phyloP scores from a whole-genome alignment of 2,113 vertebrate species.

The Psammodynastes pulverulentus region DNA sequence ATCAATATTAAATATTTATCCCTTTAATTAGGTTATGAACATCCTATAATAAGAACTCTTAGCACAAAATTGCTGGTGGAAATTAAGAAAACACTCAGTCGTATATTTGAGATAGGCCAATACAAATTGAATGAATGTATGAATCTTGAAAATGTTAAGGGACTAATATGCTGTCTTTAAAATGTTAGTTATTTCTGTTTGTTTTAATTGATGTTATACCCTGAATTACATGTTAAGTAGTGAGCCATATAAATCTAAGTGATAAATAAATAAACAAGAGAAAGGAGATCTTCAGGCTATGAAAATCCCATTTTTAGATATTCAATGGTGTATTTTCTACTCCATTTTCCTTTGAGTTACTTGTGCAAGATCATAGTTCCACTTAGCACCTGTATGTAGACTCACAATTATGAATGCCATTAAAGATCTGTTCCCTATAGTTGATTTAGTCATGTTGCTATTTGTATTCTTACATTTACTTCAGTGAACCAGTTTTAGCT shows the following conservation, averaged over 20 bases:
- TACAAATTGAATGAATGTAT: not conserved
- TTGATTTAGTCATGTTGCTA: not conserved
- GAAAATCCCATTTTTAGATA: not conserved
- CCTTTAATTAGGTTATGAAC: not conserved
- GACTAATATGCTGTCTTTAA: not conserved
- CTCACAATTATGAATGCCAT: not conserved
- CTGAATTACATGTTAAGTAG: not conserved
- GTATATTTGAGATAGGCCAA: not conserved
- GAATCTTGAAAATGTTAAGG: not conserved
- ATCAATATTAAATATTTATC: not conserved
- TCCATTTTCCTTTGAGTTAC: not conserved
- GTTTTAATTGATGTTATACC: not conserved
- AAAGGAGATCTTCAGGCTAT: not conserved
- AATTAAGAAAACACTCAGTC: not conserved
- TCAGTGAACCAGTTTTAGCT: not conserved
- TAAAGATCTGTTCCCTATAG: not conserved
- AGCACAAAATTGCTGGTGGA: not conserved
- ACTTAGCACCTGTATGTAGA: not conserved
- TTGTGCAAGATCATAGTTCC: not conserved
- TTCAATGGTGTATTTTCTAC: not conserved
- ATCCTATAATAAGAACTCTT: not conserved
- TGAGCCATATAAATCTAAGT: not conserved
- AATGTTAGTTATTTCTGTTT: not conserved
- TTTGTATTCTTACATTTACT: not conserved
- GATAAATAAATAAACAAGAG: not conserved